Evolutionary conservation across 2,888 invertebrate genomes (phyloP).

Genomic region (Drosophila emarginata): DNA sequence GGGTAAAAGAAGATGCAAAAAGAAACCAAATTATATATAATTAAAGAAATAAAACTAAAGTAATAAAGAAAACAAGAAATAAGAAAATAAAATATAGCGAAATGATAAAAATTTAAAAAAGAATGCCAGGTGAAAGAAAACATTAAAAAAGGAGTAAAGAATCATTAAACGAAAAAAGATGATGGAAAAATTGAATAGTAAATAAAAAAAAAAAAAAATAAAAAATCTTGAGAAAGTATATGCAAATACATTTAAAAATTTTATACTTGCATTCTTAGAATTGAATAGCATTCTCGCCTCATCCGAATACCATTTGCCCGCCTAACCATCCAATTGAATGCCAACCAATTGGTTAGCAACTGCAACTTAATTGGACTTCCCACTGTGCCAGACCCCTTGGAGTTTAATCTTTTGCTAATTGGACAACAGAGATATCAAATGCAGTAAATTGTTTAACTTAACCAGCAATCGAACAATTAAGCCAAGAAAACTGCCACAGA

Average conservation of each 20-base stretch:
- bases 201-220: too few species aligned
- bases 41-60: too few species aligned
- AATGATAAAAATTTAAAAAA: too few species aligned
- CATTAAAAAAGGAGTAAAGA: too few species aligned
- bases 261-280: neutral
- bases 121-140: too few species aligned
- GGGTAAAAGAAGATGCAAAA: neutral
- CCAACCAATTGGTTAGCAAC: conserved; percentile 1
- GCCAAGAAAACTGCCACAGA: neutral
- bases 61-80: too few species aligned
- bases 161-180: too few species aligned
- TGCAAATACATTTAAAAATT: too few species aligned
- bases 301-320: neutral
- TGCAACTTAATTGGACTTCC: conserved; percentile 10
- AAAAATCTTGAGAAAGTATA: too few species aligned
- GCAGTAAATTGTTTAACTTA: conserved; percentile 10
- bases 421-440: conserved; percentile 13
- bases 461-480: conserved; percentile 1
- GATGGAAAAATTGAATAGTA: too few species aligned
- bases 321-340: neutral
- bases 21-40: neutral
- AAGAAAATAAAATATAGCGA: too few species aligned
- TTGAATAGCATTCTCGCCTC: neutral
- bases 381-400: conserved; percentile 10
- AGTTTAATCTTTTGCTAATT: conserved; percentile 16